phyloP scores from a whole-genome alignment of 2,113 vertebrate species.

The Hydropotes inermis region DNA sequence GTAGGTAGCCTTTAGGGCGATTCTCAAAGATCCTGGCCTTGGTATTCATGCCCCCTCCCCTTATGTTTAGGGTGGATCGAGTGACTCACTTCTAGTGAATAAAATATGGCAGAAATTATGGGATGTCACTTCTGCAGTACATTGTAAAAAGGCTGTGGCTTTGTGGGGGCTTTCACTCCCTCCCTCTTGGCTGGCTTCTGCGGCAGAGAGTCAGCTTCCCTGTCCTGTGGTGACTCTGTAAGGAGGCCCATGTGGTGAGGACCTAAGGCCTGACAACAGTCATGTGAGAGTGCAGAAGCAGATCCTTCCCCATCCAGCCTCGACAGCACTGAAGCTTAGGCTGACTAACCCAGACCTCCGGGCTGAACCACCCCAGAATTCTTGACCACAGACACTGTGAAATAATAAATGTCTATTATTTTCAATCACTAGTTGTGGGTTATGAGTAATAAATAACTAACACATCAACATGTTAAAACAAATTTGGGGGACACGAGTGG shows the following conservation, averaged over 20 bases:
- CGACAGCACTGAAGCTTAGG: background rate
- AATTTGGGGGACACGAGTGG: background rate
- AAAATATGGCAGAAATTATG: background rate
- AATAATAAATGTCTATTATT: background rate
- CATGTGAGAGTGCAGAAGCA: background rate
- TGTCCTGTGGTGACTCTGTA: background rate
- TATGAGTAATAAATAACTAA: background rate
- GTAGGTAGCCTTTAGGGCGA: background rate
- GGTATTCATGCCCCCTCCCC: background rate
- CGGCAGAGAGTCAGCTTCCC: background rate
- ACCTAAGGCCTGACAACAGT: background rate
- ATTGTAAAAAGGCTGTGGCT: background rate
- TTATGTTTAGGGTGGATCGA: background rate
- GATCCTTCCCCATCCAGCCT: background rate
- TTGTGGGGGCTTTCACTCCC: background rate
- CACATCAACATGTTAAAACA: background rate
- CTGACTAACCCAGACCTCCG: background rate
- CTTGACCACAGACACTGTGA: background rate
- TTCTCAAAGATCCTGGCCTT: background rate
- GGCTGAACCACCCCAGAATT: background rate
- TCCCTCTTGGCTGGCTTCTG: background rate
- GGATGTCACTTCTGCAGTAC: background rate
- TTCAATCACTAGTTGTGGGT: background rate
- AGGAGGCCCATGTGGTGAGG: background rate
- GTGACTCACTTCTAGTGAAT: background rate